Evolutionary conservation across 1,140 invertebrate species (phyloP), one percentile per base, ranked within the genome.

Genomic region (Eufriesea mexicana): DNA sequence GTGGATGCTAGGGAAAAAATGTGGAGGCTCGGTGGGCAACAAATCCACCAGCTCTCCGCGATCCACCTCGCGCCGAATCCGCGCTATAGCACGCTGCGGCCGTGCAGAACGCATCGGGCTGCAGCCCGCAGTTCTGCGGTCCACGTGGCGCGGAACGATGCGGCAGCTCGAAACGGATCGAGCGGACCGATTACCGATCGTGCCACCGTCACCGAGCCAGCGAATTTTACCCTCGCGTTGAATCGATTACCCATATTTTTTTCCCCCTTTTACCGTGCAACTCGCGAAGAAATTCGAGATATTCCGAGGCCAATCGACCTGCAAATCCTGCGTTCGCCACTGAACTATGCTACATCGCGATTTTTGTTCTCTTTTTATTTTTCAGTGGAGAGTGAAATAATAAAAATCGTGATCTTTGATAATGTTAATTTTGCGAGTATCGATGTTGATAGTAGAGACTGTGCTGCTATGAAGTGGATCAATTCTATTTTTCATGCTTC

Each of bases 41-140:
- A 66, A 66, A 68, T 68, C n/a, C 42, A 25, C 9, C 2, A 16
- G 66, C 16, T 14, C 35, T 42, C 42, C 9, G 35, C 18, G 28
- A 64, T 67, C 12, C 35, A n/a, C 64, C 20, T 67, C 47, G 66
- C n/a, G 45, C 12, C 14, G 12, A 8, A 5, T 47, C 20, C n/a
- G 0, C 18, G 45, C 45, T 75, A 45, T 62, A 75, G 57, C 5
- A 42, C 25, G 28, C 20, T 66, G 74, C 47, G 25, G 57, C n/a
- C 73, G 45, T 47, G 25, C 25, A n/a, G 47, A 76, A 66, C 61
- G 74, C 74, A 66, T 12, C 45, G 59, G n/a, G n/a, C n/a, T n/a
- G n/a, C n/a, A n/a, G n/a, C n/a, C 74, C 74, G 9, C 74, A 76
- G 74, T 49, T 77, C 74, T 77, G 61, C 74, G 74, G 74, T 77